A percentile compares a stretch with the other conserved stretches of the same genome.
Conservation (phyloP, 2,113 vertebrate genomes). For the Rousettus leschenaultii region DNA sequence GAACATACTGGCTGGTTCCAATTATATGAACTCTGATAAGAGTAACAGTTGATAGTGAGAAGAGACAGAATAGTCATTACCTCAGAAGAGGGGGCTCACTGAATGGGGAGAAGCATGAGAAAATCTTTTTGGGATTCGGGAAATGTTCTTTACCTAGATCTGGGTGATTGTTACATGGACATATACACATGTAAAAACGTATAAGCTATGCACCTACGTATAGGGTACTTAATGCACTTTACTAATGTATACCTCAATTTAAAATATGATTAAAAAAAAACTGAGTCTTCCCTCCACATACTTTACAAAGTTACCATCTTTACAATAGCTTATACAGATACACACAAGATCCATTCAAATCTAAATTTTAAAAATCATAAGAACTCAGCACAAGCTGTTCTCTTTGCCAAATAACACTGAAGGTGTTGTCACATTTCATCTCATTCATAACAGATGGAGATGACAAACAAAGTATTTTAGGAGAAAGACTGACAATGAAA, state of each 20-base stretch:
- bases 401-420: slow-evolving; percentile 66
- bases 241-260: neutral
- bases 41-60: neutral
- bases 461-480: slow-evolving; percentile 77
- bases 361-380: slow-evolving; percentile 42
- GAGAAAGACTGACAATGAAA: slow-evolving; percentile 69
- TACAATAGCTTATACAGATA: slow-evolving; percentile 22
- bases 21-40: neutral
- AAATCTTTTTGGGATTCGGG: neutral
- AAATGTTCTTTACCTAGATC: neutral
- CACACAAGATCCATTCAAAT: slow-evolving; percentile 54
- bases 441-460: slow-evolving; percentile 73
- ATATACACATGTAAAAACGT: neutral
- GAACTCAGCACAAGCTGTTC: slow-evolving; percentile 38
- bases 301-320: slow-evolving; percentile 9
- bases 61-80: neutral
- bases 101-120: neutral
- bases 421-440: slow-evolving; percentile 69
- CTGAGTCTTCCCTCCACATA: neutral
- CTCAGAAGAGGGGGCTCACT: neutral
- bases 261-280: slow-evolving; percentile 1
- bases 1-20: neutral
- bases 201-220: neutral
- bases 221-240: neutral
- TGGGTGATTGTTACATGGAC: neutral